Evolutionary conservation across 2,113 vertebrate species (phyloP), one percentile per base, ranked within the genome.

Genomic region (Brachirus orientalis): DNA sequence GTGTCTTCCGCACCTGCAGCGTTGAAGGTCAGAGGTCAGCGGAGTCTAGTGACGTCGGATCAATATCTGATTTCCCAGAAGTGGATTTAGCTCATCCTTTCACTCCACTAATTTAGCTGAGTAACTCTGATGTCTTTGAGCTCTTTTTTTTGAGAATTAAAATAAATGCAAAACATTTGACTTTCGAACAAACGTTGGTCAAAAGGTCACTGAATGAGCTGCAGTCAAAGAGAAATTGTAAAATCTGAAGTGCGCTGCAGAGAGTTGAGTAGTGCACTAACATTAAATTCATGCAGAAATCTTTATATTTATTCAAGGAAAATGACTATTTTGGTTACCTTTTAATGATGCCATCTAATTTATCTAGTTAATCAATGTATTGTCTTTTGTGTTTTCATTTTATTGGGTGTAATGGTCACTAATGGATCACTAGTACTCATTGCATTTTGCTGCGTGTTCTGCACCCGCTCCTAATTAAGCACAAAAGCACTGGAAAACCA

Each of bases 21-120:
- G 51, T 53, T 61, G 12, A 56, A 70, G 62, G 81, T 83, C 81
- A 83, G 64, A 80, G 62, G 77, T 75, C 77, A 80, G 52, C 43
- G 17, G 56, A 75, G 50, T 71, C 19, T 10, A 47, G 43, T 66
- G 35, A 57, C 59, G 55, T 69, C 57, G 52, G 62, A 86, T 90
- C 77, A 74, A 85, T 90, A 82, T 70, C 20, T 63, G 70, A 79
- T 77, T 84, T 78, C 73, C 69, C 67, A 40, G 9, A n/a, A 61
- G 60, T 20, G 28, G 38, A 9, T 38, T 72, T 62, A 80, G 44
- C 46, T 83, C 50, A 56, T 77, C 61, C 56, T 62, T 67, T 72
- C 70, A 75, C 56, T 64, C 43, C 38, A 40, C 76, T 64, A 51
- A 72, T 73, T 67, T 65, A 10, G 63, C 59, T 37, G 22, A 56